Conservation (phyloP, 2,888 invertebrate genomes). For the Agriopis marginaria region DNA sequence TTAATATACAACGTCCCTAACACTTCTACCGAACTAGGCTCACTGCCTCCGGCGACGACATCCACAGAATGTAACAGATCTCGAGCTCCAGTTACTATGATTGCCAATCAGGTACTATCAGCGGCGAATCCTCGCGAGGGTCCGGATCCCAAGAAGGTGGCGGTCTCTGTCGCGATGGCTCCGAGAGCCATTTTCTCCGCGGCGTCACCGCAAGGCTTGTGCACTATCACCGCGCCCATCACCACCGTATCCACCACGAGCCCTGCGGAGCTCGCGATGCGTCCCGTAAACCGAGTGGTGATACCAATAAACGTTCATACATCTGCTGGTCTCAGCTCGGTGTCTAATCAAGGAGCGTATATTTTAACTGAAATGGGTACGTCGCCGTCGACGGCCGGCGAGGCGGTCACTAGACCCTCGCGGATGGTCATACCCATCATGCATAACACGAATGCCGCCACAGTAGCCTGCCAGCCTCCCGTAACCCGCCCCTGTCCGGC, state of each 20-base stretch:
- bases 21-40: not conserved
- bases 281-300: slow-evolving; percentile 10
- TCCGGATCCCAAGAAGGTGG: not conserved
- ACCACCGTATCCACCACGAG: not conserved
- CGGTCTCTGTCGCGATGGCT: not conserved
- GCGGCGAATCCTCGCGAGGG: not conserved
- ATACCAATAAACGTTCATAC: slow-evolving; percentile 19
- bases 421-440: slow-evolving; percentile 20
- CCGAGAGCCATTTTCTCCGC: slow-evolving; percentile 5
- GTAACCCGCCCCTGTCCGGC: not conserved
- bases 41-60: slow-evolving; percentile 1
- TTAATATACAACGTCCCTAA: slow-evolving; percentile 20
- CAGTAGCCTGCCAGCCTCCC: not conserved
- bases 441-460: slow-evolving; percentile 5
- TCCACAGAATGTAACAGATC: not conserved
- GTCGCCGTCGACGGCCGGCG: not conserved
- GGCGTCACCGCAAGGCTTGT: not conserved
- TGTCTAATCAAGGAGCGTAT: slow-evolving; percentile 9
- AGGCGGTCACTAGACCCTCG: slow-evolving; percentile 7
- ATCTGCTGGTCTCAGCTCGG: slow-evolving; percentile 4
- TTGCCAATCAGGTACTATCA: slow-evolving; percentile 15
- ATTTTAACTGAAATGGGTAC: slow-evolving; percentile 15
- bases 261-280: slow-evolving; percentile 1
- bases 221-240: not conserved
- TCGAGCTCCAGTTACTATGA: slow-evolving; percentile 18